A percentile compares a stretch with the other conserved stretches of the same genome.
Conservation (phyloP, 2,797 vertebrate species). For the Cryptoprocta ferox region DNA sequence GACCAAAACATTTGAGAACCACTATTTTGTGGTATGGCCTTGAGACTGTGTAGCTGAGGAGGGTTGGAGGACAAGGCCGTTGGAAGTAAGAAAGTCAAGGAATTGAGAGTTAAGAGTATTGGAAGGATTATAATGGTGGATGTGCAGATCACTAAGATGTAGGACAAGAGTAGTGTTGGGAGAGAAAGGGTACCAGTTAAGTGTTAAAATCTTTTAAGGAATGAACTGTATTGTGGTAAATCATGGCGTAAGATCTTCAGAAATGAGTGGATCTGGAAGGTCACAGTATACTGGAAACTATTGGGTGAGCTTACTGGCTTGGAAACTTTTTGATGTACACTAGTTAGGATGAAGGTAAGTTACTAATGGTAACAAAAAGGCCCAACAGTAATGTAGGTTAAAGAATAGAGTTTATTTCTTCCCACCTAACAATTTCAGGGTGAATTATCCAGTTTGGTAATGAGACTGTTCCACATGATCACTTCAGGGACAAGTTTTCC, state of each 20-base stretch:
- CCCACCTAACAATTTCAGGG: neutral
- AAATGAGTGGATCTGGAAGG: neutral
- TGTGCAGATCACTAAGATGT: constrained; percentile 18
- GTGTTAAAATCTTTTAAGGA: constrained; percentile 31
- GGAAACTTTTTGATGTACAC: neutral
- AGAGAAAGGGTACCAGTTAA: neutral
- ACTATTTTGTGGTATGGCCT: neutral
- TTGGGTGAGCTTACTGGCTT: neutral
- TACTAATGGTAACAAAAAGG: neutral
- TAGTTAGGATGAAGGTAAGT: neutral
- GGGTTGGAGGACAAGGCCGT: neutral
- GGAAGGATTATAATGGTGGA: neutral
- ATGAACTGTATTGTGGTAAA: neutral
- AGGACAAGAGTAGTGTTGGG: neutral
- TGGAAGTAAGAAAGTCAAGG: constrained; percentile 12
- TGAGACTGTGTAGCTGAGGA: neutral
- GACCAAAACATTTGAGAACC: neutral
- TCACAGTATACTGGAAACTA: neutral
- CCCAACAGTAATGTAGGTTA: neutral
- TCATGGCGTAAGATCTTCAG: neutral
- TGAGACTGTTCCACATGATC: neutral
- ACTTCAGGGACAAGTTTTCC: neutral
- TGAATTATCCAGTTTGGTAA: neutral
- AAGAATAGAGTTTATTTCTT: constrained; percentile 47
- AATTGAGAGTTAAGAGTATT: neutral